Conservation (phyloP, 2,113 vertebrate genomes). For the Erythrocebus patas region DNA sequence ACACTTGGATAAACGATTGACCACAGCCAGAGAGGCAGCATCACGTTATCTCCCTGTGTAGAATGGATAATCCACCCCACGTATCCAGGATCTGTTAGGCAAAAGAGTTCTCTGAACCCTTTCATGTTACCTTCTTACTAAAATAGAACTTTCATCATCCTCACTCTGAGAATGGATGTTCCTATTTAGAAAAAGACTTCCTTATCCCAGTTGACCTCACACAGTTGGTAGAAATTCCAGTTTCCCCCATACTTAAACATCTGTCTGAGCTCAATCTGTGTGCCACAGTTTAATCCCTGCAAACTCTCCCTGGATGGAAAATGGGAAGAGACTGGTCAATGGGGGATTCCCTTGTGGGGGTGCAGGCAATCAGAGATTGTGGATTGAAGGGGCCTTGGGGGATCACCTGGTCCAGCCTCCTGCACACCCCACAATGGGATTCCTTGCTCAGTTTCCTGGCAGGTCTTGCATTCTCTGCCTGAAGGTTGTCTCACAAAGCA, state of each 20-base stretch:
- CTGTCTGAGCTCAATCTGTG: neutral
- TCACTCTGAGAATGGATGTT: neutral
- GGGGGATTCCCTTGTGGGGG: neutral
- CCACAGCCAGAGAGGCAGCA: neutral
- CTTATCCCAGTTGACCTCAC: neutral
- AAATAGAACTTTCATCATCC: neutral
- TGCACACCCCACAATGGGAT: fast-evolving
- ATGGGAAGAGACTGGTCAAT: neutral
- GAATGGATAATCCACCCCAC: neutral
- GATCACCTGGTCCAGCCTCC: neutral
- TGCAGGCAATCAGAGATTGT: neutral
- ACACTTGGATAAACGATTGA: neutral
- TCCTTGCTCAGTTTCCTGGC: too few relatives aligned
- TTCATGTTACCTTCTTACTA: neutral
- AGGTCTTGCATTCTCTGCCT: neutral
- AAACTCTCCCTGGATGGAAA: neutral
- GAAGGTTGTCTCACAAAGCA: neutral
- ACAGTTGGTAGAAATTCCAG: neutral
- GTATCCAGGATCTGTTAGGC: too few relatives aligned
- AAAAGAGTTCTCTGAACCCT: neutral
- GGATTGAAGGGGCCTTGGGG: neutral
- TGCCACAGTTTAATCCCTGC: neutral
- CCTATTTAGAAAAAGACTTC: neutral
- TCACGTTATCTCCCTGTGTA: neutral
- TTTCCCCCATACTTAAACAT: neutral